These are phyloP conservation scores for Emydura subglobosa DNA, from an alignment of 2,113 vertebrate genomes.

Conservation along the genomic window DNA sequence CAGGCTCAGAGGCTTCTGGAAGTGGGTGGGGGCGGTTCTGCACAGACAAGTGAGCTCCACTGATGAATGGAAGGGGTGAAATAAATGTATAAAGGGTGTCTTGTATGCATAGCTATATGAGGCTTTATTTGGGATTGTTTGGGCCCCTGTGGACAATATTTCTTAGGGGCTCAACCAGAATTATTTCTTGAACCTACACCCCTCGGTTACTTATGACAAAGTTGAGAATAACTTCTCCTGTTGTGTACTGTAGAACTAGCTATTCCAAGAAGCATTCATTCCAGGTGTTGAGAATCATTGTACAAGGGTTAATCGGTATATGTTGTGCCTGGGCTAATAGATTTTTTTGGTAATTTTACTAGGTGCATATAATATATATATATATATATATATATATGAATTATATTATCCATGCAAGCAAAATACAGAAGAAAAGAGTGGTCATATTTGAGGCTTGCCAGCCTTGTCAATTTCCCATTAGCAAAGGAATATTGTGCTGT, in stretches of 20 bases:
- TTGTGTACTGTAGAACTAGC: not conserved
- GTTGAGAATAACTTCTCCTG: not conserved
- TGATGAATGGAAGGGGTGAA: not conserved
- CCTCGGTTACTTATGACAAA: not conserved
- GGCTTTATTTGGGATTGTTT: not conserved
- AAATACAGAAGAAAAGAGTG: not conserved
- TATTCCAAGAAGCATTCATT: not conserved
- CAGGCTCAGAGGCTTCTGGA: not conserved
- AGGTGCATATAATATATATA: not conserved
- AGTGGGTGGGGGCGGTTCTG: not conserved
- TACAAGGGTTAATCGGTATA: not conserved
- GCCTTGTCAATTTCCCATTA: not conserved
- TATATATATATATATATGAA: not conserved
- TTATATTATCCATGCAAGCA: not conserved
- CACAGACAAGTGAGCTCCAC: too few species aligned
- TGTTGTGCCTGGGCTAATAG: not conserved
- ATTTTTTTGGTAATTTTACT: not conserved
- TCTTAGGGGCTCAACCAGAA: not conserved
- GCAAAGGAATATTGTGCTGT: slow-evolving; percentile 7
- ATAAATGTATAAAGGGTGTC: not conserved
- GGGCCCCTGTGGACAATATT: not conserved
- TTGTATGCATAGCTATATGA: not conserved
- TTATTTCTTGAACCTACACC: not conserved
- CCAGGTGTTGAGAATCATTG: not conserved
- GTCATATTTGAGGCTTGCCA: not conserved